Evolutionary conservation across 2,797 vertebrate genomes (phyloP), one percentile per base, ranked within the genome.

Genomic region (Brachyalestes nurse): DNA sequence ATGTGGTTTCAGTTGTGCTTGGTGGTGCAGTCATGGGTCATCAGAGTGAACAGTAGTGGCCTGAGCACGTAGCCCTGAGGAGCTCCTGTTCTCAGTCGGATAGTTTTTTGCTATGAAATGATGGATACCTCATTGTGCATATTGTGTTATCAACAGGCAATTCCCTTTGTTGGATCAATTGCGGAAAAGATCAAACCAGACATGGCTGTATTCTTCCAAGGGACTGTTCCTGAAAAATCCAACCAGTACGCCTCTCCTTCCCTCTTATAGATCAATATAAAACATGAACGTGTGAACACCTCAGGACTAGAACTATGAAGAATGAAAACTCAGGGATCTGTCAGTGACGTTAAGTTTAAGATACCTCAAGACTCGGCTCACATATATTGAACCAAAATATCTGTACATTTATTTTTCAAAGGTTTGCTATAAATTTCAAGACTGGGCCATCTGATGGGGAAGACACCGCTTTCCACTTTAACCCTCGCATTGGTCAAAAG

Each of bases 401-500:
- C 17, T 13, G 0, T 61, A 9, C 25, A 16, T 57, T 42, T 75
- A 23, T 28, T 70, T 23, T 60, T 70, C 0, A 16, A 19, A 85
- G 83, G 1, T 85, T 82, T 73, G 6, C 0, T 9, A 19, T 85
- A 6, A 72, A 80, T 60, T 77, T 85, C 21, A 60, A 65, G 45
- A 70, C 65, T 19, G 84, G 81, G 6, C 34, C 17, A 8, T 38
- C 72, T 51, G 16, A 65, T 21, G 47, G 6, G 13, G 73, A 74
- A 42, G 80, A 80, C 80, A 77, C 78, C 4, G 81, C 84, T 23
- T 65, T 85, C 42, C 78, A 83, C 14, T 74, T 74, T 12, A 80
- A 58, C 12, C 77, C 80, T 1, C 21, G 23, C 12, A 6, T 80
- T 57, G 53, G 34, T n/a, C 2, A n/a, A 0, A 19, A 42, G 5